These are phyloP conservation scores for Hemibagrus guttatus DNA, from an alignment of 2,797 vertebrate species.

Conservation along the genomic window DNA sequence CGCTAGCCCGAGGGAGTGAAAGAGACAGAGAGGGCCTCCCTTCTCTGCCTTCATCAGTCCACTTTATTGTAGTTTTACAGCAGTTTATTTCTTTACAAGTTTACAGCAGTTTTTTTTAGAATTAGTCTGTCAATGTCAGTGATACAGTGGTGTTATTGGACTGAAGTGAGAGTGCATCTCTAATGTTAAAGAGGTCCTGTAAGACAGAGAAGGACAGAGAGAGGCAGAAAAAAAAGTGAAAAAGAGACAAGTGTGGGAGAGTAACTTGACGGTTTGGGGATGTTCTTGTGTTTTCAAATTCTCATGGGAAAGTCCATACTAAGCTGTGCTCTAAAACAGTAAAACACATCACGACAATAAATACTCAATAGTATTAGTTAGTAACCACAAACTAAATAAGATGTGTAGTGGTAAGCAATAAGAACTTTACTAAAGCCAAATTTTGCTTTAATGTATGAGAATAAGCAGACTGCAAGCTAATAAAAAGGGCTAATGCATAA, in stretches of 20 bases:
- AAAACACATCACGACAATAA: slow-evolving; percentile 5
- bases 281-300: neutral
- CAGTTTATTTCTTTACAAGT: neutral
- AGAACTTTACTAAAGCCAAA: neutral
- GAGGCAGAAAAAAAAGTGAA: neutral
- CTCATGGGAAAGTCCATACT: slow-evolving; percentile 24
- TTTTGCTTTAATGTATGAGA: slow-evolving; percentile 9
- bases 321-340: neutral
- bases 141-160: neutral
- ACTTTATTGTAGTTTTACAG: neutral
- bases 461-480: neutral
- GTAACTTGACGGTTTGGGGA: slow-evolving; percentile 8
- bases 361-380: neutral
- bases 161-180: neutral
- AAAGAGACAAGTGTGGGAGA: slow-evolving; percentile 25
- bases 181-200: neutral
- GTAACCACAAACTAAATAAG: neutral
- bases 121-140: neutral
- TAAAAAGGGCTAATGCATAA: neutral
- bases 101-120: neutral
- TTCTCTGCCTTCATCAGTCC: slow-evolving; percentile 22
- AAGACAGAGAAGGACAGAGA: neutral
- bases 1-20: slow-evolving; percentile 33
- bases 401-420: neutral
- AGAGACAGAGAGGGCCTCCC: slow-evolving; percentile 6